These are phyloP conservation scores for Pleuronectes platessa DNA, from an alignment of 2,113 vertebrate species.

Conservation along the genomic window DNA sequence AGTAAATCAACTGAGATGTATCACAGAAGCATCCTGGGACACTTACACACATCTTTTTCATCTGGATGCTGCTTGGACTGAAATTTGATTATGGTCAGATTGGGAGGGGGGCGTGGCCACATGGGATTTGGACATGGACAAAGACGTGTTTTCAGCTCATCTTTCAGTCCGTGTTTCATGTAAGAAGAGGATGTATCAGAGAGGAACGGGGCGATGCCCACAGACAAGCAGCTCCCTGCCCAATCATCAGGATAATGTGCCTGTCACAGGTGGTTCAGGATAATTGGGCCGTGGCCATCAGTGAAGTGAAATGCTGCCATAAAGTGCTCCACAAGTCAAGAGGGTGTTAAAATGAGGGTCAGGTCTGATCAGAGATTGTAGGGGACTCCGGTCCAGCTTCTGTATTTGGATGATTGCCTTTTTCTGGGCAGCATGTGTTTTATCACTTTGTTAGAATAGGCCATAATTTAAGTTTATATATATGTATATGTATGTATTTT, in stretches of 20 bases:
- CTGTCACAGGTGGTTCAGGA: conserved; percentile 51
- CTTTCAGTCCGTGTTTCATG: conserved; percentile 40
- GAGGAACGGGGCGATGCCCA: conserved; percentile 16
- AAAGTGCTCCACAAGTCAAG: conserved; percentile 37
- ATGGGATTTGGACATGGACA: conserved; percentile 52
- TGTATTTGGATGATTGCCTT: conserved; percentile 5
- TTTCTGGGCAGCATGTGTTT: not conserved
- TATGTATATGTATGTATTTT: no score
- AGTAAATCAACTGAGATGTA: conserved; percentile 1
- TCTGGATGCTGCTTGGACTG: conserved; percentile 17
- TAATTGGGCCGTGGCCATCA: conserved; percentile 48
- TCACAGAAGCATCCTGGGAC: conserved; percentile 17
- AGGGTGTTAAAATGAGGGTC: conserved; percentile 51
- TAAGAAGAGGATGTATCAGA: conserved; percentile 29
- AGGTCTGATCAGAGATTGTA: conserved; percentile 31
- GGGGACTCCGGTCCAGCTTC: not conserved
- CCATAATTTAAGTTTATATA: not conserved
- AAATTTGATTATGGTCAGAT: conserved; percentile 55
- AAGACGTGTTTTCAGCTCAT: conserved; percentile 53
- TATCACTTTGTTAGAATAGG: not conserved
- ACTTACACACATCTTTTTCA: conserved; percentile 23
- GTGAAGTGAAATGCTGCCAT: conserved; percentile 64
- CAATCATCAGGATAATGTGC: conserved; percentile 59
- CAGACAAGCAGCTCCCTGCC: conserved; percentile 39
- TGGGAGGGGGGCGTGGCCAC: not conserved